Conservation (phyloP, 2,113 vertebrate species). For the Aspiorhynchus laticeps region DNA sequence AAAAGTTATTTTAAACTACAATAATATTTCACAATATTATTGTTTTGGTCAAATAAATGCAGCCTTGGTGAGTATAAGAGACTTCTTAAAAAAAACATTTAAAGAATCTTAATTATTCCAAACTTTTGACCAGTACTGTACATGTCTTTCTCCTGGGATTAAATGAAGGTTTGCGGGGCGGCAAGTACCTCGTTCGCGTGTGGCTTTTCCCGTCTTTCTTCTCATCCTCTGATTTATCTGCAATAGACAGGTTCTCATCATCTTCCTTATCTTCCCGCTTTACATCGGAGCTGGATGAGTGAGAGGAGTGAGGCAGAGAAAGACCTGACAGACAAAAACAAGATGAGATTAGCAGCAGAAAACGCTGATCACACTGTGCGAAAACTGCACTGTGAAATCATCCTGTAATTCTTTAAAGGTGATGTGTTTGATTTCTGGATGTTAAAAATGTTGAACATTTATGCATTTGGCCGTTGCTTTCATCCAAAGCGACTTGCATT, state of each 20-base stretch:
- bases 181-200: slow-evolving; percentile 83
- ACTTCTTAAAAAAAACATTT: too few species aligned
- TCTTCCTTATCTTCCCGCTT: slow-evolving; percentile 93
- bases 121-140: not conserved
- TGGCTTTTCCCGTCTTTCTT: slow-evolving; percentile 86
- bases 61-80: not conserved
- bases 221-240: slow-evolving; percentile 90
- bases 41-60: not conserved
- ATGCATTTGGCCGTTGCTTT: not conserved
- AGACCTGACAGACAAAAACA: slow-evolving; percentile 63
- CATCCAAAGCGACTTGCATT: not conserved
- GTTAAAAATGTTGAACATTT: not conserved
- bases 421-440: not conserved
- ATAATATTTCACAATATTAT: not conserved
- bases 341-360: not conserved
- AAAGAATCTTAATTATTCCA: not conserved
- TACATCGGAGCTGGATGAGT: slow-evolving; percentile 76
- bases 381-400: not conserved
- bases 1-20: not conserved
- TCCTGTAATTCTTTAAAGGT: not conserved
- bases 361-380: not conserved
- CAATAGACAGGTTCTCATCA: slow-evolving; percentile 84
- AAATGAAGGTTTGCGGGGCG: not conserved
- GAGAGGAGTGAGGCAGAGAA: slow-evolving; percentile 73
- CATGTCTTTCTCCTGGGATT: not conserved